A percentile compares a stretch with the other conserved stretches of the same genome.
Evolutionary conservation across 2,888 invertebrate species (phyloP).

Genomic region (Quadriops clusia): DNA sequence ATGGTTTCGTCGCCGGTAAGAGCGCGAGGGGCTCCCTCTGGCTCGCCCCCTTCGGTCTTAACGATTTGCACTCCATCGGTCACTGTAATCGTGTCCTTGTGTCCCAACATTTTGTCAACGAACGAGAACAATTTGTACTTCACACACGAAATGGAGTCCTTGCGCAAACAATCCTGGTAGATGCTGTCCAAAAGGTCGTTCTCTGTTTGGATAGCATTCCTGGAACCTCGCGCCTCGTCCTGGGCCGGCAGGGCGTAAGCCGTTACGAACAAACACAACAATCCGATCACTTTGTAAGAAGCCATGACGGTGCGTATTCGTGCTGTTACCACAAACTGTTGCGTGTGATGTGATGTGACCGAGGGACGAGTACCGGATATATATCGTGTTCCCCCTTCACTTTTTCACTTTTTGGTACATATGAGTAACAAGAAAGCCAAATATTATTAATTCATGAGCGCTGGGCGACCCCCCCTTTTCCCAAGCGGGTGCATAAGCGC

Average conservation of each 20-base stretch:
- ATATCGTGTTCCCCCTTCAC: constrained; percentile 35
- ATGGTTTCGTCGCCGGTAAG: constrained; percentile 52
- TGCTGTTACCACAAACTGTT: constrained; percentile 13
- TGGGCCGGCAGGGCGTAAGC: constrained; percentile 59
- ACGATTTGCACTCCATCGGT: constrained; percentile 77
- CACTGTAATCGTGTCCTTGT: constrained; percentile 67
- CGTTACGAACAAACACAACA: constrained; percentile 42
- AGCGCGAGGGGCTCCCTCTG: constrained; percentile 66
- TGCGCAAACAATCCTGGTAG: constrained; percentile 66
- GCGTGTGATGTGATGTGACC: constrained; percentile 16
- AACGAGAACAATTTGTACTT: constrained; percentile 79
- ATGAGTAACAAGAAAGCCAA: too few species aligned
- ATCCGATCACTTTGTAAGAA: constrained; percentile 40
- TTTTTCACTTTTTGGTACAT: too few species aligned
- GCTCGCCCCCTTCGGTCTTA: constrained; percentile 52
- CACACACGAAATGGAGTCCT: constrained; percentile 74
- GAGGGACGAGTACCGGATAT: constrained; percentile 31
- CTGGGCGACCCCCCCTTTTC: too few species aligned
- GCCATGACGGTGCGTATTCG: too few species aligned
- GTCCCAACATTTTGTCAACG: constrained; percentile 73
- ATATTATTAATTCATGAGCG: too few species aligned
- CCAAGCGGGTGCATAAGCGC: too few species aligned
- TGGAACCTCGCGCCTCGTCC: constrained; percentile 41
- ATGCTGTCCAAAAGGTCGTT: constrained; percentile 69
- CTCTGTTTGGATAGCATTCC: constrained; percentile 53